A percentile compares a stretch with the other conserved stretches of the same genome.
phyloP scores from a whole-genome alignment of 2,113 vertebrate species.

The Oncorhynchus keta region DNA sequence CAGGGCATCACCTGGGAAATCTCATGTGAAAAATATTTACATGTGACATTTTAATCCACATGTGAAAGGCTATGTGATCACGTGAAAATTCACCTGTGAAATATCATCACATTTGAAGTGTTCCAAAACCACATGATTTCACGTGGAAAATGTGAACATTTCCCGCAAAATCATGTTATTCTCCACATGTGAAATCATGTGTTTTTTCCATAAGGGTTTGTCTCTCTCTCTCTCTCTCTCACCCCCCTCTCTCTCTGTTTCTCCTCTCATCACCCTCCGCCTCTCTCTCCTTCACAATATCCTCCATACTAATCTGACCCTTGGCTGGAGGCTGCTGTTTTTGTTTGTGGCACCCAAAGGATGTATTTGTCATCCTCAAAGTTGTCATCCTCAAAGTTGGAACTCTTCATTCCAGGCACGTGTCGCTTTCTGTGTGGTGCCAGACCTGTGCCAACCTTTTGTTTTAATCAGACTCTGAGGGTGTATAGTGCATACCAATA shows the following conservation, averaged over 20 bases:
- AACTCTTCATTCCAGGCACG: slow-evolving; percentile 57
- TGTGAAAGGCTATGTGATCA: too few relatives aligned
- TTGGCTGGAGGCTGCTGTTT: slow-evolving; percentile 31
- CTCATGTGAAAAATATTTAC: too few relatives aligned
- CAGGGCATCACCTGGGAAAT: too few relatives aligned
- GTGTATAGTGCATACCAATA: slow-evolving; percentile 39
- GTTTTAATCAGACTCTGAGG: slow-evolving; percentile 22
- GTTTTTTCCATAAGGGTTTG: neutral
- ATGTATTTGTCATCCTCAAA: slow-evolving; percentile 53
- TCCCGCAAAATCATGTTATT: too few relatives aligned
- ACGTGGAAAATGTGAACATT: too few relatives aligned
- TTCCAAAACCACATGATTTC: neutral
- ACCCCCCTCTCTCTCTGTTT: too few relatives aligned
- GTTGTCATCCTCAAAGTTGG: slow-evolving; percentile 59
- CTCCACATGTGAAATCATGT: too few relatives aligned
- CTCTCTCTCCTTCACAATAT: neutral
- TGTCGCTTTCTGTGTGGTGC: slow-evolving; percentile 37
- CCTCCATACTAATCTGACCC: slow-evolving; percentile 49
- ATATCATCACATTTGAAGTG: neutral
- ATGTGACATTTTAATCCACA: too few relatives aligned
- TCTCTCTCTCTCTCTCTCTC: neutral
- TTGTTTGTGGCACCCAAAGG: slow-evolving; percentile 54
- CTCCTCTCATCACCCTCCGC: slow-evolving; percentile 23
- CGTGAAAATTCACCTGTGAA: neutral
- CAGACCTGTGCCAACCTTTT: slow-evolving; percentile 24